Evolutionary conservation across 2,797 vertebrate species (phyloP).

Genomic region (Falco columbarius): DNA sequence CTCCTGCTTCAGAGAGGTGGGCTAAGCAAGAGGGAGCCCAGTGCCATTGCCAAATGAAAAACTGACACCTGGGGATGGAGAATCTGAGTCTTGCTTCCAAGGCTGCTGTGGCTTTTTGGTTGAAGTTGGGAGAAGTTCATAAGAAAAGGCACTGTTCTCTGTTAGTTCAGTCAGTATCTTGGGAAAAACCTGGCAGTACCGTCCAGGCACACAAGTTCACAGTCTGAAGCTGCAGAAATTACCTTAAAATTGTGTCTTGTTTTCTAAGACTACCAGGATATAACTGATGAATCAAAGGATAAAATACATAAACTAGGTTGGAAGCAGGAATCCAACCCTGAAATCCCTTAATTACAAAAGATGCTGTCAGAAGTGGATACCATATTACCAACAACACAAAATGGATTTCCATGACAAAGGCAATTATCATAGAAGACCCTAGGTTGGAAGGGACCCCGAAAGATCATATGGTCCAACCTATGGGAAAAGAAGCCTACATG

Average conservation of each 20-base stretch:
- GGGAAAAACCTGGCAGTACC: not conserved
- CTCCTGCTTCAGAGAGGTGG: not conserved
- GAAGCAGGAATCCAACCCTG: not conserved
- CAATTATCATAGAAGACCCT: not conserved
- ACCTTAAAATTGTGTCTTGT: not conserved
- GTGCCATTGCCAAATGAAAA: not conserved
- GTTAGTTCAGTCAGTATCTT: not conserved
- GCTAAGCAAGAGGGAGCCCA: not conserved
- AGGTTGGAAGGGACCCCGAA: not conserved
- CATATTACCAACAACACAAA: not conserved
- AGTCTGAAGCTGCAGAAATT: not conserved
- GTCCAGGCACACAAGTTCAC: not conserved
- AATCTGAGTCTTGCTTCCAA: not conserved
- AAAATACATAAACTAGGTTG: not conserved
- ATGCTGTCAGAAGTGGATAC: not conserved
- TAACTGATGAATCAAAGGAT: not conserved
- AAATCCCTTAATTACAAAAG: not conserved
- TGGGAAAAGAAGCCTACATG: not conserved
- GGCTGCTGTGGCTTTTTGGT: not conserved
- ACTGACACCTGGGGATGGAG: not conserved
- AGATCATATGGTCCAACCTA: not conserved
- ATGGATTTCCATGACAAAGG: not conserved
- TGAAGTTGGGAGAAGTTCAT: not conserved
- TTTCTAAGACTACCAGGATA: not conserved
- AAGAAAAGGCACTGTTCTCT: not conserved